A percentile compares a stretch with the other conserved stretches of the same genome.
These are phyloP conservation scores for Botrylloides violaceus DNA, from an alignment of 23 tunicate species.

Conservation along the genomic window DNA sequence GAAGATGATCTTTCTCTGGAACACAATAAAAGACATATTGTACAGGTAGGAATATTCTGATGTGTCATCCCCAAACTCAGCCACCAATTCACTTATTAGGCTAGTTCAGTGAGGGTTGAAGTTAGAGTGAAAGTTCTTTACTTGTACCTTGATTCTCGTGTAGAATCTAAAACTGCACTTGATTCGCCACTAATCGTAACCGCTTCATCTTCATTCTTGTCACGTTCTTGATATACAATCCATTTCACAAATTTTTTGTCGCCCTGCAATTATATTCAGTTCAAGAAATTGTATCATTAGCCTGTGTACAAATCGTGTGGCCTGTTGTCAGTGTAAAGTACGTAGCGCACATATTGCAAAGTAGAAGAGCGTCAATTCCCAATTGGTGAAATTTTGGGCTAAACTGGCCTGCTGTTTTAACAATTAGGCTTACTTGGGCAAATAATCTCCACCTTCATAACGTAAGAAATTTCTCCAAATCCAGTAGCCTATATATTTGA, in stretches of 20 bases:
- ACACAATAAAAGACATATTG: too few species aligned
- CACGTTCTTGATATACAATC: constrained; percentile 16
- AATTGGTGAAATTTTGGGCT: too few species aligned
- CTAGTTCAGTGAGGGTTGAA: too few species aligned
- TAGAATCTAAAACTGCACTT: constrained; percentile 30
- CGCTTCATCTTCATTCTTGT: constrained; percentile 19
- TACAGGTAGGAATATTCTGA: too few species aligned
- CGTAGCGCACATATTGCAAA: too few species aligned
- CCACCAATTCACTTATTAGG: too few species aligned
- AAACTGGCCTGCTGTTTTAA: background rate
- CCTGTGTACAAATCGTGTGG: too few species aligned
- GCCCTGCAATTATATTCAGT: constrained; percentile 9
- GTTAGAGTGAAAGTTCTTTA: background rate
- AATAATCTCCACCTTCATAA: background rate
- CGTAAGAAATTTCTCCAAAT: constrained; percentile 7
- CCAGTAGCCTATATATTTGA: too few species aligned
- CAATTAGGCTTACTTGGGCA: too few species aligned
- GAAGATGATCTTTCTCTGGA: background rate
- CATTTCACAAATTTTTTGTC: constrained; percentile 23
- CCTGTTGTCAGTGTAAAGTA: background rate
- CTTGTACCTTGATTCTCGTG: background rate
- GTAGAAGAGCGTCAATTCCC: too few species aligned
- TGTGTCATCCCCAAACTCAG: too few species aligned
- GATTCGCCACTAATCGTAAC: constrained; percentile 26
- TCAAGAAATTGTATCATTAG: too few species aligned